Base-by-base conservation (phyloP, 2,113 vertebrate species). In the Brienomyrus longianalis region DNA sequence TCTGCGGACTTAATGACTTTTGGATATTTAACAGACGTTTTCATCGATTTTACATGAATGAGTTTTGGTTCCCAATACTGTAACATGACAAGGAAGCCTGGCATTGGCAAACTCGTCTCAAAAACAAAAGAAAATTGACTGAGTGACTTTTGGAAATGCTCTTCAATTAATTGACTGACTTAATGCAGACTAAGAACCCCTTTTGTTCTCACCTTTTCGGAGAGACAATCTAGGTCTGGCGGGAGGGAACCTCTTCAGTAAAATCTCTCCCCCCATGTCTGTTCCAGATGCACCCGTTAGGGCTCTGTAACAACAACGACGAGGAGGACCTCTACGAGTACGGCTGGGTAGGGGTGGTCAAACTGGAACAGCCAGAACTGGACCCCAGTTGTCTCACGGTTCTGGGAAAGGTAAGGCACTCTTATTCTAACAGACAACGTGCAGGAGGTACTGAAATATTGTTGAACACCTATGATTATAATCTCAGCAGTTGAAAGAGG, bases 301-400 rank as follows among this genome's bases (percentile, higher is more conserved):
- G 98, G 93, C 96, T 99, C 70, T 99, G 98, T 95, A 99, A 99
- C 89, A 99, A 97, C 93, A 99, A 99, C 2, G 98, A 99, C 9
- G 98, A 99, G 90, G 98, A 99, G 92, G 98, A 99, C 92, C 94
- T 99, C 1, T 98, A 99, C 17, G 98, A 99, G 90, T 99, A 99
- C 0, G 98, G 98, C 93, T 99, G 98, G 98, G 98, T 99, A n/a
- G 98, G 98, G n/a, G 98, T 99, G 94, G 98, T 99, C 93, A 99
- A 99, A 93, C 94, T 99, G 93, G 98, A 99, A 92, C 98, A 98
- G 93, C 98, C 98, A 0, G 98, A 98, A 92, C 45, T 99, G 96
- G 98, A 99, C 93, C 98, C 98, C 0, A 99, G 97, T 91, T 99
- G 98, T 31, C 98, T 99, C 91, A 99, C 98, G 1, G 98, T 99